A percentile compares a stretch with the other conserved stretches of the same genome.
phyloP scores from a whole-genome alignment of 2,888 invertebrate species.

The Rhagium mordax region DNA sequence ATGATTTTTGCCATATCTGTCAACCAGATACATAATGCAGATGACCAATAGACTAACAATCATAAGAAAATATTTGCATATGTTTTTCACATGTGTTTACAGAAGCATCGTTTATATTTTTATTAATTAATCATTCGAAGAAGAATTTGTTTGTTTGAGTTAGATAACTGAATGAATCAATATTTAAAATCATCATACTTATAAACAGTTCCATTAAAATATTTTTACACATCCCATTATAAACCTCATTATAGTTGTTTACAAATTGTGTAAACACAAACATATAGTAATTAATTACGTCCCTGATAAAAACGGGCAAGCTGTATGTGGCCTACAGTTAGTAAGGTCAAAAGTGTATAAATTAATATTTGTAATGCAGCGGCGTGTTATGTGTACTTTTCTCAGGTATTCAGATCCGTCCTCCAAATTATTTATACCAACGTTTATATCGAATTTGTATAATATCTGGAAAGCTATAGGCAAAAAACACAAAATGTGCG shows the following conservation, averaged over 20 bases:
- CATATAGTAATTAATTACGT: neutral
- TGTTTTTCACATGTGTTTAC: no score
- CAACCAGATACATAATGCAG: no score
- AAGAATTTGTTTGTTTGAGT: no score
- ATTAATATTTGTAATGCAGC: neutral
- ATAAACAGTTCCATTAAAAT: neutral
- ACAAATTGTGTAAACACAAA: neutral
- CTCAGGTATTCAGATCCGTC: neutral
- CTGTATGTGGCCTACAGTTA: neutral
- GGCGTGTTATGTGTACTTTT: neutral
- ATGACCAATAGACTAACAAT: no score
- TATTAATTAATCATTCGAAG: no score
- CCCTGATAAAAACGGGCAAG: neutral
- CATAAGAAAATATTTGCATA: no score
- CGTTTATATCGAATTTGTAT: no score
- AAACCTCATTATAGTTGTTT: slow-evolving; percentile 10
- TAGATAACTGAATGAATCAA: neutral
- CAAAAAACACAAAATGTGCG: no score
- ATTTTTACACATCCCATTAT: slow-evolving; percentile 2
- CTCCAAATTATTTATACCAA: no score
- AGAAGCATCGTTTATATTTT: no score
- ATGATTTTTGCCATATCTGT: no score
- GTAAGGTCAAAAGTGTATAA: neutral
- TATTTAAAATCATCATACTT: neutral
- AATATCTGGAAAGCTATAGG: no score